Evolutionary conservation across 2,888 invertebrate genomes (phyloP).

Genomic region (Furcula furcula): DNA sequence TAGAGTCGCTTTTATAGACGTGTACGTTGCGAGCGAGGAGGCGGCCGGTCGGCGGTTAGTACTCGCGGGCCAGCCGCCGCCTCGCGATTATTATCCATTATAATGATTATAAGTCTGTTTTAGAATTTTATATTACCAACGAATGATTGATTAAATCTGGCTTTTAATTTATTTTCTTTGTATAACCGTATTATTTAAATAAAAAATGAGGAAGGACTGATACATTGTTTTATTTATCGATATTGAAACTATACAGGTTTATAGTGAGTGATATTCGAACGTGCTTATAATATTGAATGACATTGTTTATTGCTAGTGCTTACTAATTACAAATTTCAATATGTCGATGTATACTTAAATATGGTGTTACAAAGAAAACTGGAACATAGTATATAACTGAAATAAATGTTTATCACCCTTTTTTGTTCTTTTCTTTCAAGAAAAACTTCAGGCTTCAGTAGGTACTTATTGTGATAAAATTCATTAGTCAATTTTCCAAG

Average conservation of each 20-base stretch:
- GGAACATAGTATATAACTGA: conserved; percentile 77
- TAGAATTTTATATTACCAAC: conserved; percentile 82
- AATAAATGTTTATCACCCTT: conserved; percentile 78
- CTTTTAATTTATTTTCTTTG: conserved; percentile 80
- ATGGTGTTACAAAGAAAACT: conserved; percentile 80
- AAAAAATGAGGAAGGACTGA: conserved; percentile 77
- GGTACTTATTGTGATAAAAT: conserved; percentile 1
- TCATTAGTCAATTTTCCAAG: conserved; percentile 18
- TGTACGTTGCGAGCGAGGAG: conserved; percentile 50
- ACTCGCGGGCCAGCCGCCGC: conserved; percentile 24
- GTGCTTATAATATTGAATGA: conserved; percentile 38
- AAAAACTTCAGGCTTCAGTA: too few species aligned
- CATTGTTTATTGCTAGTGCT: conserved; percentile 62
- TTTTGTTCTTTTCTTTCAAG: conserved; percentile 47
- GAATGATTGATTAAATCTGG: conserved; percentile 78
- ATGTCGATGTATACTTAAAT: conserved; percentile 72
- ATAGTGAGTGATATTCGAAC: conserved; percentile 47
- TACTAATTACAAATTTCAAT: conserved; percentile 50
- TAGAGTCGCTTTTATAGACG: conserved; percentile 78
- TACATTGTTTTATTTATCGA: conserved; percentile 76
- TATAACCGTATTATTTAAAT: conserved; percentile 81
- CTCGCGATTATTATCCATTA: conserved; percentile 64
- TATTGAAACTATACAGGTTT: conserved; percentile 42
- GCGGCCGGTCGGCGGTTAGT: conserved; percentile 13
- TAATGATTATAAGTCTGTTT: conserved; percentile 74